Percentiles rank a stretch among this genome's conserved stretches.
These are phyloP conservation scores for Lepidurus packardi DNA, from an alignment of 1,140 invertebrate genomes.

Conservation along the genomic window DNA sequence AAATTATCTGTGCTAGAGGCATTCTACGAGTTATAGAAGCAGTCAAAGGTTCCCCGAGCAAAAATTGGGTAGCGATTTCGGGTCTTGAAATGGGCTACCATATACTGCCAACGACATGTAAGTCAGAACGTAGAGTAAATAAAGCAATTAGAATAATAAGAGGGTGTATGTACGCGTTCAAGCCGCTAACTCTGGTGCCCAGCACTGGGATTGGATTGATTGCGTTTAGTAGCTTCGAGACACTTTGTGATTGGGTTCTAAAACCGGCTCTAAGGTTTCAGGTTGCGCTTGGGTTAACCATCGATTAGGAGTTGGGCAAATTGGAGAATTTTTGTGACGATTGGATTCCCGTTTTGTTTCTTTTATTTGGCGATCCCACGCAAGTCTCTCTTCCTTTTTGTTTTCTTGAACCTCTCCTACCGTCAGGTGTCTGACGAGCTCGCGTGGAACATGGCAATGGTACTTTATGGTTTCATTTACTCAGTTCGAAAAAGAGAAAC, in stretches of 20 bases:
- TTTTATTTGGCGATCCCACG: constrained; percentile 15
- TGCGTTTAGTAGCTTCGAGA: background rate
- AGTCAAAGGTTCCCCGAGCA: background rate
- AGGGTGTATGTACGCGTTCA: background rate
- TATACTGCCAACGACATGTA: background rate
- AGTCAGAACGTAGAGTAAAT: background rate
- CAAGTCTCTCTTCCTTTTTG: background rate
- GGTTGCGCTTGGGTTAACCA: too few species aligned
- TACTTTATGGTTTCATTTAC: constrained; percentile 5
- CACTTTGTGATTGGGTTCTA: too few species aligned
- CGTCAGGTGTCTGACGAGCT: constrained; percentile 14
- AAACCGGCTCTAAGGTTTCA: too few species aligned
- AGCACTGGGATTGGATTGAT: background rate
- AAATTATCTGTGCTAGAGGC: background rate
- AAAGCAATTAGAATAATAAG: constrained; percentile 22
- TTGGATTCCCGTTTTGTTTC: background rate
- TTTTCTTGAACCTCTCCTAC: background rate
- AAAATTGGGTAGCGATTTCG: background rate
- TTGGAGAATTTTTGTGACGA: background rate
- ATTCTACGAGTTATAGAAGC: background rate
- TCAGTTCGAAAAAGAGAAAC: background rate
- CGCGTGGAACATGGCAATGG: constrained; percentile 20
- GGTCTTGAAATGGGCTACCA: background rate
- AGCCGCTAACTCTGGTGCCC: background rate
- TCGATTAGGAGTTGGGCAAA: too few species aligned